phyloP scores from a whole-genome alignment of 1,140 invertebrate genomes.

The Macrosteles quadrilineatus region DNA sequence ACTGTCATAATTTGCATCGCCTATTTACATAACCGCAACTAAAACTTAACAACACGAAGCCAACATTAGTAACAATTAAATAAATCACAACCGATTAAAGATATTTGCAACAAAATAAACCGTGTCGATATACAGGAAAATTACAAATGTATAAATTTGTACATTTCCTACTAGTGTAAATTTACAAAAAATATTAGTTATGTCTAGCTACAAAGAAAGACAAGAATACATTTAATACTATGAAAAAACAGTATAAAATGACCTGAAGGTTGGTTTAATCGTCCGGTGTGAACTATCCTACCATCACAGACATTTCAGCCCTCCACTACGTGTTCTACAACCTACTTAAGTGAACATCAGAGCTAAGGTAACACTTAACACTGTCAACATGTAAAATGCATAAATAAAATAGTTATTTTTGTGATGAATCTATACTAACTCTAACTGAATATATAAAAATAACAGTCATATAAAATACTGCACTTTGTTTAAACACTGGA shows the following conservation, averaged over 20 bases:
- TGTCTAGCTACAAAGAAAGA: constrained; percentile 19
- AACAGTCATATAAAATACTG: too few relatives aligned
- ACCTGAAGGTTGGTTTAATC: constrained; percentile 18
- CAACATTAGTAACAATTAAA: background rate
- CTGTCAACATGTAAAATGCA: too few relatives aligned
- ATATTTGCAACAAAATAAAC: background rate
- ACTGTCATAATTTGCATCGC: background rate
- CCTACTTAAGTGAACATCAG: too few relatives aligned
- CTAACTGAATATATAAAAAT: too few relatives aligned
- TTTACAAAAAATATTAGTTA: constrained; percentile 22
- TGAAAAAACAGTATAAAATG: constrained; percentile 11
- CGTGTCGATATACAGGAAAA: background rate
- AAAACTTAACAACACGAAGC: background rate
- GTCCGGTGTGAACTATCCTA: background rate
- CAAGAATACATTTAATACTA: constrained; percentile 12
- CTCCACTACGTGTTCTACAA: too few relatives aligned
- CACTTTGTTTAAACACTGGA: too few relatives aligned
- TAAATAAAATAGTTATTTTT: too few relatives aligned
- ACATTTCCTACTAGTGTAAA: constrained; percentile 5
- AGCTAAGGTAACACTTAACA: too few relatives aligned
- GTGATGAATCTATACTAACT: too few relatives aligned
- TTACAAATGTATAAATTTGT: constrained; percentile 17
- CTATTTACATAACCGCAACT: background rate
- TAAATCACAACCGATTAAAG: background rate
- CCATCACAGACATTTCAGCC: constrained; percentile 10